phyloP scores from a whole-genome alignment of 2,888 invertebrate genomes.

The Pedicia rivosa region DNA sequence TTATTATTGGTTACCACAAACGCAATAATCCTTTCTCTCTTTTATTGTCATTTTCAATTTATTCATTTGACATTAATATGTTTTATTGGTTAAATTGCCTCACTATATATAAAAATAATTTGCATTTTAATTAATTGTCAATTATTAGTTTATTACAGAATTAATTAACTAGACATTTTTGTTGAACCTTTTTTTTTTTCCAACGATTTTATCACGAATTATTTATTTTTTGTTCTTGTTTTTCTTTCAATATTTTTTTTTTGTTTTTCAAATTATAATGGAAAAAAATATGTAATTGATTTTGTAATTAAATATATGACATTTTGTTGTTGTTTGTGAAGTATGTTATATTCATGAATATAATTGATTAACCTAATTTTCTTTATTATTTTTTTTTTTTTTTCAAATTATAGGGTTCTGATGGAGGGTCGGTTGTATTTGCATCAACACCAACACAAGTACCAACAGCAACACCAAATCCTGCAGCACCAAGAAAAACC shows the following conservation, averaged over 20 bases:
- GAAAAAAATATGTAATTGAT: slow-evolving; percentile 6
- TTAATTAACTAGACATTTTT: no score
- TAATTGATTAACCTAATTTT: not conserved
- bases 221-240: not conserved
- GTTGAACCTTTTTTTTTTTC: no score
- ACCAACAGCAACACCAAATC: slow-evolving; percentile 30
- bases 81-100: no score
- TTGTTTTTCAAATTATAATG: not conserved
- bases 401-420: slow-evolving; percentile 45
- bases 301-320: not conserved
- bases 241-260: not conserved
- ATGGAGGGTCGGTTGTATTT: slow-evolving; percentile 58
- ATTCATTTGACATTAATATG: no score
- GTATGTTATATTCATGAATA: not conserved
- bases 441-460: slow-evolving; percentile 38
- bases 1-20: no score
- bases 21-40: no score
- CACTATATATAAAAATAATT: slow-evolving; percentile 13
- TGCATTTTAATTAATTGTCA: slow-evolving; percentile 19
- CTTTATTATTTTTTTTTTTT: slow-evolving; percentile 11
- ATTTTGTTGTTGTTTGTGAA: not conserved
- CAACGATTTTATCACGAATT: no score
- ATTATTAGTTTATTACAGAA: slow-evolving; percentile 16
- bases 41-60: no score
- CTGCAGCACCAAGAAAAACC: slow-evolving; percentile 47